These are phyloP conservation scores for Potamarius usumacintae DNA, from an alignment of 2,113 vertebrate genomes.

Conservation along the genomic window DNA sequence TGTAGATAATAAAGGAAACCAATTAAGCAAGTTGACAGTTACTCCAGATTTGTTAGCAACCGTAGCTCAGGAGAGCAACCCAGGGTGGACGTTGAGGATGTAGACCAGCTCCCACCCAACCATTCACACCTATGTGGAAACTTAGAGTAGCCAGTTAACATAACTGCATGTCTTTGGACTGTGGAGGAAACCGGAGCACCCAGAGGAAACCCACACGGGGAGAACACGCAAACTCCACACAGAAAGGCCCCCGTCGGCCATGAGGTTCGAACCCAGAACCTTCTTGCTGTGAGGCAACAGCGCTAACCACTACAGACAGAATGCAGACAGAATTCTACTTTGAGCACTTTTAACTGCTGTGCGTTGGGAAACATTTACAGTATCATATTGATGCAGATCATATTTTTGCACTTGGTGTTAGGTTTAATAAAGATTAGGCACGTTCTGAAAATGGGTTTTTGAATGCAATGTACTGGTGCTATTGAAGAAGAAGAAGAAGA, in stretches of 20 bases:
- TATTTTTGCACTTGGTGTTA: background rate
- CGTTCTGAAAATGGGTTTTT: background rate
- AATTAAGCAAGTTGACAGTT: too few species aligned
- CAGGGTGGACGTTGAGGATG: too few species aligned
- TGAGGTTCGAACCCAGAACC: too few species aligned
- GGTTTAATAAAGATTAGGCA: background rate
- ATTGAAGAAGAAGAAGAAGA: background rate
- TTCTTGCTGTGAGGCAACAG: too few species aligned
- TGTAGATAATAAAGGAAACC: background rate
- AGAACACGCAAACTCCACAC: too few species aligned
- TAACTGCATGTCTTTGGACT: too few species aligned
- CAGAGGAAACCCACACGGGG: too few species aligned
- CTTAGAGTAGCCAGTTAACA: too few species aligned
- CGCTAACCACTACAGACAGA: background rate
- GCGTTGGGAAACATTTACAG: background rate
- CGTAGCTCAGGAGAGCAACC: too few species aligned
- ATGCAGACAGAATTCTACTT: background rate
- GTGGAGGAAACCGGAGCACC: too few species aligned
- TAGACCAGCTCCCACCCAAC: background rate
- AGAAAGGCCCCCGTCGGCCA: too few species aligned
- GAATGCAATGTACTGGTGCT: background rate
- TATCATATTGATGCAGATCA: background rate
- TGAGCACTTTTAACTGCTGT: background rate
- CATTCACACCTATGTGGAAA: background rate
- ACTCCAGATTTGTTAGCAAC: too few species aligned